A percentile compares a stretch with the other conserved stretches of the same genome.
Evolutionary conservation across 2,113 vertebrate species (phyloP).

Genomic region (Mustela nigripes): DNA sequence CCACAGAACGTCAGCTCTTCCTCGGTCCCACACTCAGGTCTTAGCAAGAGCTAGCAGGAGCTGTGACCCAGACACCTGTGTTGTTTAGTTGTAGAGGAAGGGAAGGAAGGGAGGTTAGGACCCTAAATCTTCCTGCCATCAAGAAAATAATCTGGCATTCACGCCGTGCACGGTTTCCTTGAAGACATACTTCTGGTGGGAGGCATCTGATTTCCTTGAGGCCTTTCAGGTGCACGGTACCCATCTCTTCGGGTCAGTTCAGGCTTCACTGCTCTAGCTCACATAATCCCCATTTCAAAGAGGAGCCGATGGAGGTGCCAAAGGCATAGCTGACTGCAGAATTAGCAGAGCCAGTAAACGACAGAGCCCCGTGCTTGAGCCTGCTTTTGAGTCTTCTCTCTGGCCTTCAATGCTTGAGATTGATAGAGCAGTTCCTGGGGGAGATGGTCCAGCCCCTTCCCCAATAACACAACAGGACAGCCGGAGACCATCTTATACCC

Average conservation of each 20-base stretch:
- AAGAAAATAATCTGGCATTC: not conserved
- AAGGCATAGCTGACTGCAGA: not conserved
- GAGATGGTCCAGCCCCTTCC: too few species aligned
- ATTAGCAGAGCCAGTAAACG: not conserved
- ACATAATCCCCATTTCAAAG: not conserved
- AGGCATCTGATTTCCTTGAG: not conserved
- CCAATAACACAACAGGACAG: not conserved
- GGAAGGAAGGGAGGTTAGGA: not conserved
- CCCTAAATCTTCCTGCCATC: not conserved
- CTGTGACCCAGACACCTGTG: not conserved
- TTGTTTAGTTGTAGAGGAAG: not conserved
- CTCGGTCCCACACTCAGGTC: not conserved
- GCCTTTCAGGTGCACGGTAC: not conserved
- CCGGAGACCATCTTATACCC: not conserved
- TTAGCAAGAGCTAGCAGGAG: not conserved
- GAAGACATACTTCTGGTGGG: not conserved
- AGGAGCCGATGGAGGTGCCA: fast-evolving
- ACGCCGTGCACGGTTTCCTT: not conserved
- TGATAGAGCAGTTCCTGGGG: not conserved
- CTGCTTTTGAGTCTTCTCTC: not conserved
- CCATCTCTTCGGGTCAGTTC: not conserved
- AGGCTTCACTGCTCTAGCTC: not conserved
- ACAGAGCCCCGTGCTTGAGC: not conserved
- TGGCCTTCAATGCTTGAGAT: not conserved
- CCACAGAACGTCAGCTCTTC: not conserved